These are phyloP conservation scores for Hydra vulgaris DNA, from an alignment of 30 jellyfish, hydroid and myxozoan species.

Conservation along the genomic window DNA sequence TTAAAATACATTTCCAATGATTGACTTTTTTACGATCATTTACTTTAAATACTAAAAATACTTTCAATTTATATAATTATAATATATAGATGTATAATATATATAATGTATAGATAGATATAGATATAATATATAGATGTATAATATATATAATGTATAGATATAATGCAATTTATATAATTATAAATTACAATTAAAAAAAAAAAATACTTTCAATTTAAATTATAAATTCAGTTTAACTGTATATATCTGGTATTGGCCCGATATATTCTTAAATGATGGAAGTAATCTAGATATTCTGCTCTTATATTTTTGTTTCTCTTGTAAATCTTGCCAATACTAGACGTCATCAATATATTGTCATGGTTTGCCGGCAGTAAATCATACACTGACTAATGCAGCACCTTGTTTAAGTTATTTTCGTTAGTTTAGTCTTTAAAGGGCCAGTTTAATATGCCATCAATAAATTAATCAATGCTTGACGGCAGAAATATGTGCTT, in stretches of 20 bases:
- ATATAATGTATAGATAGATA: too few species aligned
- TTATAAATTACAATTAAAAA: too few species aligned
- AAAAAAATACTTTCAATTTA: background rate
- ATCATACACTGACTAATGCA: background rate
- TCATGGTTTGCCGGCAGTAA: background rate
- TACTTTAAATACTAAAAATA: background rate
- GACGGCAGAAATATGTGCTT: background rate
- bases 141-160: too few species aligned
- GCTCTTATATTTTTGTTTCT: background rate
- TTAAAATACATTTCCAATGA: background rate
- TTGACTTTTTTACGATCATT: background rate
- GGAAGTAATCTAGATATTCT: background rate
- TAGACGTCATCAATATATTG: background rate
- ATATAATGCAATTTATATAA: too few species aligned
- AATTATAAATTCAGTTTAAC: background rate
- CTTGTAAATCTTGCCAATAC: background rate
- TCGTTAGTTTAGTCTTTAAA: background rate
- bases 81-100: too few species aligned
- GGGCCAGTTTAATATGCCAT: background rate
- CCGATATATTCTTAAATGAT: background rate
- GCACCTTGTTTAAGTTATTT: background rate
- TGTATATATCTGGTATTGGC: background rate
- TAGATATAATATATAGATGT: too few species aligned
- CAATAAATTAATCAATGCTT: background rate
- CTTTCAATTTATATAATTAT: background rate